These are phyloP conservation scores for Aporrectodea caliginosa DNA, from an alignment of 1,140 invertebrate species.

Conservation along the genomic window DNA sequence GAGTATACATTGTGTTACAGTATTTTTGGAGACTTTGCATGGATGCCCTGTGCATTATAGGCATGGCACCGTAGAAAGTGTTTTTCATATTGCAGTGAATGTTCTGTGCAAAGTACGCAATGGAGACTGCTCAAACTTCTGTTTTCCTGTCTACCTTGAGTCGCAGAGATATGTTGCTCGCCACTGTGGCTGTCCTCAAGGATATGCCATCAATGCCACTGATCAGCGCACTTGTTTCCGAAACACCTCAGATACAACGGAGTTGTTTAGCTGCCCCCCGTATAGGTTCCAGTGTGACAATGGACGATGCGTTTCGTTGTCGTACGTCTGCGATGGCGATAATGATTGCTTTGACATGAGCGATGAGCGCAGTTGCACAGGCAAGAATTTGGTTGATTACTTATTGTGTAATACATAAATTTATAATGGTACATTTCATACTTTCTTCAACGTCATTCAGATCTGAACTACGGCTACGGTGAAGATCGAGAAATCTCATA, in stretches of 20 bases:
- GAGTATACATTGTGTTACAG: too few species aligned
- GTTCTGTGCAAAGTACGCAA: slow-evolving; percentile 82
- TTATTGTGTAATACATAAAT: too few species aligned
- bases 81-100: slow-evolving; percentile 49
- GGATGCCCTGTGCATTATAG: too few species aligned
- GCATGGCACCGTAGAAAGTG: too few species aligned
- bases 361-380: slow-evolving; percentile 45
- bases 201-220: slow-evolving; percentile 77
- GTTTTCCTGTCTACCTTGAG: slow-evolving; percentile 63
- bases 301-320: slow-evolving; percentile 18
- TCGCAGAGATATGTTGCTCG: slow-evolving; percentile 57
- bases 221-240: slow-evolving; percentile 47
- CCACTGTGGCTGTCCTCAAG: slow-evolving; percentile 90
- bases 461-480: too few species aligned
- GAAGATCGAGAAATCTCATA: too few species aligned
- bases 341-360: slow-evolving; percentile 43
- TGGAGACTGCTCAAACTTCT: slow-evolving; percentile 89
- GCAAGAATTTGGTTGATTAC: too few species aligned
- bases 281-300: slow-evolving; percentile 35
- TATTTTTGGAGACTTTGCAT: too few species aligned
- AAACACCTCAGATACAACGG: background rate
- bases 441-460: too few species aligned
- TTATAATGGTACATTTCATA: too few species aligned
- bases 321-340: slow-evolving; percentile 37
- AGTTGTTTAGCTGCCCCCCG: background rate